Evolutionary conservation across 1,140 invertebrate species (phyloP).

Genomic region (Drosophila bifasciata): DNA sequence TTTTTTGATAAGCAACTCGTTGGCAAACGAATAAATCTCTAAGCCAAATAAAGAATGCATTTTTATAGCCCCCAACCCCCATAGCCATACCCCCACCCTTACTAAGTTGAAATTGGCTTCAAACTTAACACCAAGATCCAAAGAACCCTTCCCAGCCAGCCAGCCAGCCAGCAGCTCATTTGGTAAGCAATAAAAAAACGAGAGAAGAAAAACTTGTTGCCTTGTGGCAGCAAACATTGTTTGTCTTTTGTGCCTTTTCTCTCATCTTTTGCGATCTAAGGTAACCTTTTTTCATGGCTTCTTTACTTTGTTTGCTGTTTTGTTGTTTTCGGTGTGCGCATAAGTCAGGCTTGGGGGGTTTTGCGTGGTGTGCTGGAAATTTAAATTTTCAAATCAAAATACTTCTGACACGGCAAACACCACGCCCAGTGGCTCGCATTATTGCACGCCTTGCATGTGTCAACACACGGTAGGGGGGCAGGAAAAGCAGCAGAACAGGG

Average conservation of each 20-base stretch:
- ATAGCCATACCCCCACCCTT: too few species aligned
- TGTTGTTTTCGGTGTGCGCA: constrained; percentile 56
- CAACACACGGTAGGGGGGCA: constrained; percentile 19
- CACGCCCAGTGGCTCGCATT: constrained; percentile 28
- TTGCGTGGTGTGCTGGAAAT: constrained; percentile 34
- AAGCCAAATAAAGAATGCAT: constrained; percentile 64
- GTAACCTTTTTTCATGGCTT: constrained; percentile 49
- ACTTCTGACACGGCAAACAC: constrained; percentile 53
- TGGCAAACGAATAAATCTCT: constrained; percentile 57
- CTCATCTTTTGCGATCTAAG: constrained; percentile 4
- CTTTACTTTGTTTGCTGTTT: constrained; percentile 37
- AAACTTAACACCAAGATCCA: constrained; percentile 43
- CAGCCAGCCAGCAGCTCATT: constrained; percentile 57
- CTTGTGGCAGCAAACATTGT: constrained; percentile 50
- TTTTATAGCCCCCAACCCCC: constrained; percentile 54
- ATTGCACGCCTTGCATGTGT: constrained; percentile 54
- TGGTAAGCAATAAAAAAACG: constrained; percentile 78
- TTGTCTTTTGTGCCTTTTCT: constrained; percentile 48
- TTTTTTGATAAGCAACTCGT: constrained; percentile 45
- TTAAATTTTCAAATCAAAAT: constrained; percentile 79
- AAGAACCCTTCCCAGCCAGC: constrained; percentile 6
- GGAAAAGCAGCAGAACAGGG: too few species aligned
- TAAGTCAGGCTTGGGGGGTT: constrained; percentile 39
- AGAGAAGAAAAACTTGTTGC: constrained; percentile 76
- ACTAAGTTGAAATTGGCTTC: constrained; percentile 44